Evolutionary conservation across 2,797 vertebrate species (phyloP), one percentile per base, ranked within the genome.

Genomic region (Echiichthys vipera): DNA sequence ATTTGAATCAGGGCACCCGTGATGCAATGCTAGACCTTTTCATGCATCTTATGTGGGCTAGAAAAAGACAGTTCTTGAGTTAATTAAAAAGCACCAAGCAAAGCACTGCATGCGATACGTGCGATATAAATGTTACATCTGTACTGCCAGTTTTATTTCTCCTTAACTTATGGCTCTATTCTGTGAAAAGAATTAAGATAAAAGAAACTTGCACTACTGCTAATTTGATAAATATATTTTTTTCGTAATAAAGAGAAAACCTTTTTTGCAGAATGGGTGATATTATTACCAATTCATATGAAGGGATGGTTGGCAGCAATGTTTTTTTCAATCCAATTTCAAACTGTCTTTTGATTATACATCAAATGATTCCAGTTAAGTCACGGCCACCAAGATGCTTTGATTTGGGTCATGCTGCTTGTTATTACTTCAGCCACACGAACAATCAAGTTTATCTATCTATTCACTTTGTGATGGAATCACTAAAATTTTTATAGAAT

Each of bases 291-390:
- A 36, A 49, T 49, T 29, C 3, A 34, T n/a, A 57, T 24, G 32
- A 22, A 64, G 32, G 7, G 9, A 59, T 14, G n/a, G 4, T 40
- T 47, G 53, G 25, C 30, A 65, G 11, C 18, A 54, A 27, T 37
- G 29, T 22, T 34, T 78, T 71, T 49, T n/a, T n/a, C n/a, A n/a
- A n/a, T n/a, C 25, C 24, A 57, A 62, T 61, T n/a, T n/a, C 39
- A 66, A 40, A 76, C 7, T 64, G 17, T 14, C 42, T 62, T 68
- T 65, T 59, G 11, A 65, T 67, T 63, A 18, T 18, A 51, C 27
- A 77, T 83, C 74, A 90, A 80, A 45, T 88, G 81, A 81, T 84
- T 80, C 42, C 47, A 47, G 65, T 79, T 85, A 78, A 73, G 53
- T 29, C 42, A 73, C 27, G 24, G 46, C 43, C 65, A 53, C 62